Evolutionary conservation across 2,797 vertebrate genomes (phyloP).

Genomic region (Pseudochirops cupreus): DNA sequence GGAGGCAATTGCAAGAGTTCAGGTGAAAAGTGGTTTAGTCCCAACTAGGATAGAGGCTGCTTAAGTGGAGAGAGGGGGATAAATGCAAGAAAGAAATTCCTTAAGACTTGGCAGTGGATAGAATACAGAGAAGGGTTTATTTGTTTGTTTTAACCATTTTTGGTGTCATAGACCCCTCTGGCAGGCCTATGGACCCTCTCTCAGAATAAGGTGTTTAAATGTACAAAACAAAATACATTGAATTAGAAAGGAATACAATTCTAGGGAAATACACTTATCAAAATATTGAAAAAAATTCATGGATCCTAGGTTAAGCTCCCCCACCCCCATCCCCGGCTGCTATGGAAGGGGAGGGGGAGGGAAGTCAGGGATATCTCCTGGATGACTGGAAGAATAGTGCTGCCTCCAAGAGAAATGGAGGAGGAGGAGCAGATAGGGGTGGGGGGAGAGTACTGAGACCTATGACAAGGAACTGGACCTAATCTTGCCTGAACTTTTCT

Average conservation of each 20-base stretch:
- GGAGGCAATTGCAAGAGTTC: not conserved
- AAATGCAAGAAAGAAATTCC: not conserved
- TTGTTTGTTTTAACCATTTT: not conserved
- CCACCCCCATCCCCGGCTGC: too few relatives aligned
- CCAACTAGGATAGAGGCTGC: not conserved
- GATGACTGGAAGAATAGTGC: not conserved
- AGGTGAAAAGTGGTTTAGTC: not conserved
- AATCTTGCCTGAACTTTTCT: constrained; percentile 29
- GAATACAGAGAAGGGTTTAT: not conserved
- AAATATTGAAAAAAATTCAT: not conserved
- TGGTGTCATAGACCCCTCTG: not conserved
- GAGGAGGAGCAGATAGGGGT: not conserved
- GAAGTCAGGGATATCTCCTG: not conserved
- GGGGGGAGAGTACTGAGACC: not conserved
- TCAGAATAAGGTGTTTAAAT: not conserved
- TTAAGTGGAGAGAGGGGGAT: not conserved
- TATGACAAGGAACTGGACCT: not conserved
- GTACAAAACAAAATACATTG: not conserved
- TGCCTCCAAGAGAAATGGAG: not conserved
- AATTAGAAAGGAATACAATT: not conserved
- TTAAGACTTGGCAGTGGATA: not conserved
- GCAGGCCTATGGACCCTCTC: not conserved
- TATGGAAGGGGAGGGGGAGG: not conserved
- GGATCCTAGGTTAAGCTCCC: not conserved
- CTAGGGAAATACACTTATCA: not conserved